Conservation (phyloP, 2,113 vertebrate species). For the Aythya baeri region DNA sequence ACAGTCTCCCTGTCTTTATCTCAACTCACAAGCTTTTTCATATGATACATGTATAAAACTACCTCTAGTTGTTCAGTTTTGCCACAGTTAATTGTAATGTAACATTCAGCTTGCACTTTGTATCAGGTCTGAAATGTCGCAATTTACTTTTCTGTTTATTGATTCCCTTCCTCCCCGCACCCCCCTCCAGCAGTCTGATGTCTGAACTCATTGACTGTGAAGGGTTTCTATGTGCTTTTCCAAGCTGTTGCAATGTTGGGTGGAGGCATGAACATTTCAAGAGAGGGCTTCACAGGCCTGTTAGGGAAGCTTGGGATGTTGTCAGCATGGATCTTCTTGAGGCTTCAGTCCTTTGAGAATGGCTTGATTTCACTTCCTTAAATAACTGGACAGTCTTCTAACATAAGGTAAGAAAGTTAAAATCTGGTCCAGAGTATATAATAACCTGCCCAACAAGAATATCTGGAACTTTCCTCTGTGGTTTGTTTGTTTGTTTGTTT, state of each 20-base stretch:
- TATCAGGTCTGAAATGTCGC: background rate
- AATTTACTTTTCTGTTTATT: background rate
- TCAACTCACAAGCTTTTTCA: background rate
- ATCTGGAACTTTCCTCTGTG: background rate
- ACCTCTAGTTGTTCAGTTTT: no score
- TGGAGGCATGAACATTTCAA: background rate
- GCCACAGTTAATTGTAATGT: no score
- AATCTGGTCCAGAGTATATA: background rate
- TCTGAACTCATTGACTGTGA: background rate
- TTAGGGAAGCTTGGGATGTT: background rate
- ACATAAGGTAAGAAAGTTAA: background rate
- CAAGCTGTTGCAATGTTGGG: background rate
- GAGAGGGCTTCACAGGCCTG: background rate
- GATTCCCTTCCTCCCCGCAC: background rate
- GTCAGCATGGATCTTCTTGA: background rate
- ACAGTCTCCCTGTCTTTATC: background rate
- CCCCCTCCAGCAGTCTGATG: background rate
- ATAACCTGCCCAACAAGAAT: background rate
- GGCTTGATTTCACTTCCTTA: background rate
- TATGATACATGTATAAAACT: no score
- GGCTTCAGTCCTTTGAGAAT: background rate
- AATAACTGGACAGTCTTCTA: background rate
- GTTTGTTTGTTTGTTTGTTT: background rate
- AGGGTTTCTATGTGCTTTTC: background rate
- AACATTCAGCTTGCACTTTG: background rate